Base-by-base conservation (phyloP, 2,888 invertebrate genomes). In the Autographa pulchrina region DNA sequence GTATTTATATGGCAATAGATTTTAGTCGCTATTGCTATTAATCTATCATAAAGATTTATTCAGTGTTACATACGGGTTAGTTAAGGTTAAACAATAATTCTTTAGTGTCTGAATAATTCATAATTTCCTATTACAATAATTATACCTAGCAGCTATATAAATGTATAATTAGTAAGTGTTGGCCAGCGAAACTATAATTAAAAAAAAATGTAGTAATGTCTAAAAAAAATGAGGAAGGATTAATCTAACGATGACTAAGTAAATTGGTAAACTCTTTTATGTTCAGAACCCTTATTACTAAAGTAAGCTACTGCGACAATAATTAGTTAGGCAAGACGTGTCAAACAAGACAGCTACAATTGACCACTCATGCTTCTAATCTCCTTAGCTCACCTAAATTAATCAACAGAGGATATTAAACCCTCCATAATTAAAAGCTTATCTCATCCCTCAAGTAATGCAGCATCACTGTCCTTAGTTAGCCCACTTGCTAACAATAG, bases 391-490 rank as follows among this genome's bases (percentile, higher is more conserved):
- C 13, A 13, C 48, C n/a, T 48, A 48, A 48, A 48, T 48, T 48
- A 56, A 56, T 56, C 18, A 13, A 20, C 13, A 41, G 14, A 16
- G 48, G 62, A 48, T 62, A 41, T 41, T 20, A 16, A 56, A 48
- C 41, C 32, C 14, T 14, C 16, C 48, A n/a, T 2, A 52, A 58
- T 58, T 65, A 58, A 7, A 41, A 31, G n/a, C 35, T 16, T 35
- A 60, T 32, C 64, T 35, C 20, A 54, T 14, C 38, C 14, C 20
- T 41, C 20, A 58, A 61, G 65, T 62, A 70, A 81, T 81, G 66
- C 73, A 54, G 13, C 25, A 48, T 67, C 77, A 70, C 25, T 6
- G 5, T 43, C 62, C 52, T 32, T 64, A 32, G 63, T 32, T 20
- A 56, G 54, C 20, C 16, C 62, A 48, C 14, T n/a, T 35, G 13